A percentile compares a stretch with the other conserved stretches of the same genome.
Conservation (phyloP, 2,113 vertebrate species). For the Crotalus horridus region DNA sequence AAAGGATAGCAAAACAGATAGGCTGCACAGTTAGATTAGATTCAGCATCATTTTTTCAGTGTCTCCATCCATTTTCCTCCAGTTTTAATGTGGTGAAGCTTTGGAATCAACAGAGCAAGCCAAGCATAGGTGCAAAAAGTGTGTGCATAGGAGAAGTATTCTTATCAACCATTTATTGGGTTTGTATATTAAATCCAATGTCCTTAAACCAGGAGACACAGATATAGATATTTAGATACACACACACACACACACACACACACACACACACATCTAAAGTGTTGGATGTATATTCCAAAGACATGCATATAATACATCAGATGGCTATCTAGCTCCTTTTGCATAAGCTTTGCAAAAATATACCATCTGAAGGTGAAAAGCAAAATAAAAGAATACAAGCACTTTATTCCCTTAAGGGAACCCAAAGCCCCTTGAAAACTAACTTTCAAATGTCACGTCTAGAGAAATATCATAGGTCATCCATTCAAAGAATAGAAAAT, state of each 20-base stretch:
- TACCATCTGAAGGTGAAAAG: neutral
- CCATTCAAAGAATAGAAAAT: slow-evolving; percentile 7
- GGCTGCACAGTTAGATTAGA: neutral
- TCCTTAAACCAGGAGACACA: neutral
- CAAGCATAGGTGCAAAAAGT: neutral
- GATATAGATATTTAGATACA: neutral
- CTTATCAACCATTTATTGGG: neutral
- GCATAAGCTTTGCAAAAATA: neutral
- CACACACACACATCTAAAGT: neutral
- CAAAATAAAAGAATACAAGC: neutral
- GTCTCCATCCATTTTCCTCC: neutral
- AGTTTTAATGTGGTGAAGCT: neutral
- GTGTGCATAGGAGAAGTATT: too few relatives aligned
- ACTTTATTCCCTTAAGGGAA: neutral
- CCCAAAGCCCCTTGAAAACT: neutral
- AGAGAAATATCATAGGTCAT: neutral
- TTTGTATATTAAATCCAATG: neutral
- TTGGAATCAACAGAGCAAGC: neutral
- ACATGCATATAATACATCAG: neutral
- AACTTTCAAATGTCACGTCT: neutral
- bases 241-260: neutral
- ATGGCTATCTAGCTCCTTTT: neutral
- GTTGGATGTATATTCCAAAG: neutral
- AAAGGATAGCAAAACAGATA: neutral
- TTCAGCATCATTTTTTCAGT: neutral